Conservation (phyloP, 35 echinoderm and acorn worm genomes). For the Patiria miniata region DNA sequence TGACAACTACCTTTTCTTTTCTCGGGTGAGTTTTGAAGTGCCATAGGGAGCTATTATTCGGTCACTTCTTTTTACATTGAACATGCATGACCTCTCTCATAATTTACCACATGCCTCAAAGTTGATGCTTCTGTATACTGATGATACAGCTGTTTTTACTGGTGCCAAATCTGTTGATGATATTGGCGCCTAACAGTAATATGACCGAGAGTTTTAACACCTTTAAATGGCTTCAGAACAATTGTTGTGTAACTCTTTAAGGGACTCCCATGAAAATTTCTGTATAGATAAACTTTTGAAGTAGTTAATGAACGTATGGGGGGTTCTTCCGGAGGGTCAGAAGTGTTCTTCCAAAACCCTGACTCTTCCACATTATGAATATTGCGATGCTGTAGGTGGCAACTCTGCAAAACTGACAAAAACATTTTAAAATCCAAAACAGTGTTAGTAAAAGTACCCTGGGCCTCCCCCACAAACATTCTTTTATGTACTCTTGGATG, state of each 20-base stretch:
- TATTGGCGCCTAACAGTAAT: neutral
- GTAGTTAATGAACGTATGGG: too few species aligned
- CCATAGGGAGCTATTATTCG: conserved; percentile 1
- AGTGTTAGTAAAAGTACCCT: too few species aligned
- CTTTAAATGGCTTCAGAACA: neutral
- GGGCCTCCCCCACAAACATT: too few species aligned
- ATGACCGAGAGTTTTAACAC: conserved; percentile 4
- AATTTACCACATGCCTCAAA: neutral
- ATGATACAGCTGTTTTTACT: conserved; percentile 31
- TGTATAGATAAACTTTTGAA: too few species aligned
- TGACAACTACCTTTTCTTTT: neutral
- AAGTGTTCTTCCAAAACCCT: too few species aligned
- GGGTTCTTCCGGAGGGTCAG: too few species aligned
- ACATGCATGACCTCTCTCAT: conserved; percentile 1
- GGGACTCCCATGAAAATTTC: neutral
- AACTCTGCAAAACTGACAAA: too few species aligned
- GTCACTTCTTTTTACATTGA: neutral
- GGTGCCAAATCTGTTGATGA: neutral
- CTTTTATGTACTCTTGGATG: too few species aligned
- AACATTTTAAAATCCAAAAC: too few species aligned
- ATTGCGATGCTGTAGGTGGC: too few species aligned
- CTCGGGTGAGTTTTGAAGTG: neutral
- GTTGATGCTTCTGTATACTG: conserved; percentile 17
- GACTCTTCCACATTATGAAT: too few species aligned
- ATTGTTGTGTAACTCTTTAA: conserved; percentile 26